A percentile compares a stretch with the other conserved stretches of the same genome.
Conservation (phyloP, 2,113 vertebrate species). For the Camelus dromedarius region DNA sequence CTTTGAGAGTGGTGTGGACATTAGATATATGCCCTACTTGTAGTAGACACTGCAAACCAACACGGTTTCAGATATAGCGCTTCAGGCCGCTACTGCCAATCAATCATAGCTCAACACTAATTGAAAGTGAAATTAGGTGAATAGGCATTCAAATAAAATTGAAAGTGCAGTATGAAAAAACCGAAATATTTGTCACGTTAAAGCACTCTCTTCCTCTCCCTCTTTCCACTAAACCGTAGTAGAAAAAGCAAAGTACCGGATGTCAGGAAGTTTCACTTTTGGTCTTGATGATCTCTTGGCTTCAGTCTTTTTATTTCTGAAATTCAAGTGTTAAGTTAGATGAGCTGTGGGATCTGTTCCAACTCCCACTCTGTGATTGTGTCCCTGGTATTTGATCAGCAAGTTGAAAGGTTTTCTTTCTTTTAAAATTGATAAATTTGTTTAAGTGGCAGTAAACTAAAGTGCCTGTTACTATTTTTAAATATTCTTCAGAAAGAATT, state of each 20-base stretch:
- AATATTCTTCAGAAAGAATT: neutral
- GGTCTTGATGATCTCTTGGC: neutral
- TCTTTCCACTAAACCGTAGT: neutral
- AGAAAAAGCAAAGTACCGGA: neutral
- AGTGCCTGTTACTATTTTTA: neutral
- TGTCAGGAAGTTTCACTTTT: neutral
- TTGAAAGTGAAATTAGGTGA: neutral
- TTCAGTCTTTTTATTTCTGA: neutral
- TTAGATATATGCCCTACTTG: neutral
- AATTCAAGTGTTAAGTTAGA: neutral
- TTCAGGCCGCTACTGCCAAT: neutral
- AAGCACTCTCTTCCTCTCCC: no score
- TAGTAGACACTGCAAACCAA: neutral
- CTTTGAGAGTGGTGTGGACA: neutral
- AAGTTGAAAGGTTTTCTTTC: neutral
- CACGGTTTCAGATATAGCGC: neutral
- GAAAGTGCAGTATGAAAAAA: neutral
- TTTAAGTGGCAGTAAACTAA: neutral
- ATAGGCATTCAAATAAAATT: neutral
- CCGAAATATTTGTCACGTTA: neutral
- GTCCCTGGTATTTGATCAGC: neutral
- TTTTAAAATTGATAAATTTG: neutral
- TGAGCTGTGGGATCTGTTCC: neutral
- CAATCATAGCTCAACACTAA: neutral
- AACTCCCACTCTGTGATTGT: neutral